Evolutionary conservation across 2,797 vertebrate species (phyloP), one percentile per base, ranked within the genome.

Genomic region (Tolypeutes matacus): DNA sequence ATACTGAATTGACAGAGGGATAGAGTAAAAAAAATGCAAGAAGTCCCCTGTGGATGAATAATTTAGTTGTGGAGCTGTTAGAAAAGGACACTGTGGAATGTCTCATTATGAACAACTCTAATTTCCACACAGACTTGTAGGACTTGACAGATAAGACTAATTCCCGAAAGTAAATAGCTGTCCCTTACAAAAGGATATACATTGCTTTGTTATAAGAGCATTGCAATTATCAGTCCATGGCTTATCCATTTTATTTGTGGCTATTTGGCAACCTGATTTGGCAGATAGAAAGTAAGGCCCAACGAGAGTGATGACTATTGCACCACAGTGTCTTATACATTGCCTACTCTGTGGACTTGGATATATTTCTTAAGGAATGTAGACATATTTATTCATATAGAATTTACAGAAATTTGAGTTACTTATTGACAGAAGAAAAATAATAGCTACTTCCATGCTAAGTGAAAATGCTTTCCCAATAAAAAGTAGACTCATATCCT

Each of bases 351-450:
- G 1, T 39, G 73, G 39, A 82, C n/a, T 51, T 36, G 14, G 5
- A 25, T 70, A 78, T 70, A 20, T 81, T 92, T 87, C 29, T 89
- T 92, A 92, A 56, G 49, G 60, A 89, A 46, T 77, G 3, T 60
- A 64, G 60, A 81, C 5, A 82, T 20, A 62, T 87, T 92, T 73
- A 89, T 72, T 88, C 20, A 23, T 51, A n/a, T 78, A 85, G 58
- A 70, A 86, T 83, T 92, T 70, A 90, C 36, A 69, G 85, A 70
- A 29, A 46, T 94, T 96, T 78, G 36, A 80, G 46, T 97, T 81
- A 76, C 31, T 60, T 69, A 2, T 70, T 88, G 75, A 96, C 34
- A 77, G 85, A 91, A 92, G 60, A 86, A 91, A 92, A 92, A 70
- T 64, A 81, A 20, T 31, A 80, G 25, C 42, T 92, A 53, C 27